A percentile compares a stretch with the other conserved stretches of the same genome.
phyloP scores from a whole-genome alignment of 1,140 invertebrate genomes.

The Danaus melanippus region DNA sequence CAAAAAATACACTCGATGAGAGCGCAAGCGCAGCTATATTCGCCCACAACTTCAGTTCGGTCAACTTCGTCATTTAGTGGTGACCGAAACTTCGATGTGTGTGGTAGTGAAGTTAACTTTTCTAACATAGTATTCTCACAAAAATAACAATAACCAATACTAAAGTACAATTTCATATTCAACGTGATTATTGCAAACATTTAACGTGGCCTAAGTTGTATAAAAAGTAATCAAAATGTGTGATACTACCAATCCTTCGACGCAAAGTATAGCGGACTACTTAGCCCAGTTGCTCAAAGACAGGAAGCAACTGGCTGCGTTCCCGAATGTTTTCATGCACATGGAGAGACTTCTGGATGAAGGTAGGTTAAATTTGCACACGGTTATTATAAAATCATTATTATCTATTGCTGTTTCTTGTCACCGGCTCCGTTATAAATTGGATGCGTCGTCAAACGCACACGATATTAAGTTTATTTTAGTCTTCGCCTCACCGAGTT shows the following conservation, averaged over 20 bases:
- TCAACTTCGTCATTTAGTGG: slow-evolving; percentile 70
- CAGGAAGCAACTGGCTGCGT: slow-evolving; percentile 99
- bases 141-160: slow-evolving; percentile 64
- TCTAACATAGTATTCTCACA: slow-evolving; percentile 69
- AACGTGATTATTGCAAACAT: slow-evolving; percentile 57
- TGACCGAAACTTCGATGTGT: slow-evolving; percentile 69
- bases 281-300: slow-evolving; percentile 99
- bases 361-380: slow-evolving; percentile 80
- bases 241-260: slow-evolving; percentile 83
- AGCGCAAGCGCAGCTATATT: slow-evolving; percentile 68
- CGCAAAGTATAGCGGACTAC: slow-evolving; percentile 98
- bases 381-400: slow-evolving; percentile 10
- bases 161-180: slow-evolving; percentile 61
- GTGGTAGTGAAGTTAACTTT: slow-evolving; percentile 71
- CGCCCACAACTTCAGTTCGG: slow-evolving; percentile 70
- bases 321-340: slow-evolving; percentile 99
- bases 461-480: slow-evolving; percentile 72
- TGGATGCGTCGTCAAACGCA: slow-evolving; percentile 64
- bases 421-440: slow-evolving; percentile 57
- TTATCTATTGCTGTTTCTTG: slow-evolving; percentile 28
- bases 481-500: slow-evolving; percentile 67
- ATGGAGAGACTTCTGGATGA: slow-evolving; percentile 98
- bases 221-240: slow-evolving; percentile 76
- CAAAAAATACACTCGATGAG: slow-evolving; percentile 65
- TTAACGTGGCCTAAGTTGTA: slow-evolving; percentile 65